phyloP scores from a whole-genome alignment of 2,113 vertebrate species.

The Balaeniceps rex region DNA sequence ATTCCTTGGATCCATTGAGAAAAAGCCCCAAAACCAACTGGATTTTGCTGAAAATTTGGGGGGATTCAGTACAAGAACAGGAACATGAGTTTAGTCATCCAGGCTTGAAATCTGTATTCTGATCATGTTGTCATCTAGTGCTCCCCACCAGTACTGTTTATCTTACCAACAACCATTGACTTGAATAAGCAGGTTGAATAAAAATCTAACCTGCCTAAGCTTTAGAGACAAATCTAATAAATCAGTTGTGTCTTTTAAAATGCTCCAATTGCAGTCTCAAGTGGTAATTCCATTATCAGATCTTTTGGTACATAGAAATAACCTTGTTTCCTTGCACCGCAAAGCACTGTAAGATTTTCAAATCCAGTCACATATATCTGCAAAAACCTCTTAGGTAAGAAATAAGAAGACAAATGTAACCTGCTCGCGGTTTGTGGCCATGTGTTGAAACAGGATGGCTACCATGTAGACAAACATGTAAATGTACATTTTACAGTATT shows the following conservation, averaged over 20 bases:
- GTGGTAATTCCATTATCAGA: not conserved
- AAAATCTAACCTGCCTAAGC: not conserved
- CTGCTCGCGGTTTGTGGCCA: not conserved
- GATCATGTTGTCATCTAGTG: not conserved
- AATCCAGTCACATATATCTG: not conserved
- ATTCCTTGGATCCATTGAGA: not conserved
- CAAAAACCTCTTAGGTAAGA: not conserved
- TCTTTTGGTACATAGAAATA: not conserved
- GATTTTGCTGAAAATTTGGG: not conserved
- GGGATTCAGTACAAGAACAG: not conserved
- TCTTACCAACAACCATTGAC: not conserved
- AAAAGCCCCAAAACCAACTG: not conserved
- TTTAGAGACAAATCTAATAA: not conserved
- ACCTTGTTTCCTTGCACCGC: not conserved
- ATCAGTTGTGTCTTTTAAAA: not conserved
- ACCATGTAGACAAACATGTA: not conserved
- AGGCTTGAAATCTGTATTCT: not conserved
- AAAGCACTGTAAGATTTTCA: not conserved
- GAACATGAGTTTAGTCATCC: not conserved
- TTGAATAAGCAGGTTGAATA: not conserved
- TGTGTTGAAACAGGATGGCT: not conserved
- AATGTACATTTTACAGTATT: not conserved
- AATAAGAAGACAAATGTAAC: not conserved
- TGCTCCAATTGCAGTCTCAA: not conserved
- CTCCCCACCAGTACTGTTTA: not conserved